Evolutionary conservation across 2,113 vertebrate species (phyloP).

Genomic region (Cololabis saira): DNA sequence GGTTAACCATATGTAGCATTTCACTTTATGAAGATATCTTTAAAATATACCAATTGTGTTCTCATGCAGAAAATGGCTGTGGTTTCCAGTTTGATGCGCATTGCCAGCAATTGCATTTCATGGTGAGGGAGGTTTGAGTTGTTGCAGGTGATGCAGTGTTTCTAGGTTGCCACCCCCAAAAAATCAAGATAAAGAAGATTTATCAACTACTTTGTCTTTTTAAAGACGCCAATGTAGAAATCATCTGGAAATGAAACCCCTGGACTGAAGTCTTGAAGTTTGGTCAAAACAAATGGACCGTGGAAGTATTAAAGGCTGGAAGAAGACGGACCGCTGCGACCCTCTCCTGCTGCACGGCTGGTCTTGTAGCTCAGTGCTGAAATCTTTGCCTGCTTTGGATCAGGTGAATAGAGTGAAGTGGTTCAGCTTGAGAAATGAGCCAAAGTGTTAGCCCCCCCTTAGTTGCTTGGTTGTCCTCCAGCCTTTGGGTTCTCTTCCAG

Average conservation of each 20-base stretch:
- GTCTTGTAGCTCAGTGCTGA: constrained; percentile 67
- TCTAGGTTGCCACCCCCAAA: constrained; percentile 77
- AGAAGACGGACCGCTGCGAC: constrained; percentile 58
- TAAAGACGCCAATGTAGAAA: constrained; percentile 70
- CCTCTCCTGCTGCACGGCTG: constrained; percentile 42
- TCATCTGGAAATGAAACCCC: constrained; percentile 69
- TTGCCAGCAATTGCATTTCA: constrained; percentile 74
- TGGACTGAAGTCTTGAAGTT: constrained; percentile 66
- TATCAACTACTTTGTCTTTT: constrained; percentile 43
- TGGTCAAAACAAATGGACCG: constrained; percentile 66
- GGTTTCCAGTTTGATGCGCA: constrained; percentile 64
- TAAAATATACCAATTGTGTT: neutral
- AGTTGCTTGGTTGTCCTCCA: constrained; percentile 58
- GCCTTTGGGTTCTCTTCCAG: constrained; percentile 82
- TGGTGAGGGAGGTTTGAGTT: constrained; percentile 65
- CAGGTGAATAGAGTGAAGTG: constrained; percentile 75
- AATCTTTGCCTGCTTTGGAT: constrained; percentile 71
- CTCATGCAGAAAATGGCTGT: neutral
- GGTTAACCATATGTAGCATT: constrained; percentile 29
- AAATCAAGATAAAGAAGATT: constrained; percentile 64
- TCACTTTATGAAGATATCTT: neutral
- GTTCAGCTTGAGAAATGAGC: constrained; percentile 67
- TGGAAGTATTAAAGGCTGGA: constrained; percentile 54
- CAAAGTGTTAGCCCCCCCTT: constrained; percentile 34
- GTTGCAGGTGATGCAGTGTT: constrained; percentile 78